Conservation (phyloP, 2,113 vertebrate genomes). For the Phylloscopus trochilus region DNA sequence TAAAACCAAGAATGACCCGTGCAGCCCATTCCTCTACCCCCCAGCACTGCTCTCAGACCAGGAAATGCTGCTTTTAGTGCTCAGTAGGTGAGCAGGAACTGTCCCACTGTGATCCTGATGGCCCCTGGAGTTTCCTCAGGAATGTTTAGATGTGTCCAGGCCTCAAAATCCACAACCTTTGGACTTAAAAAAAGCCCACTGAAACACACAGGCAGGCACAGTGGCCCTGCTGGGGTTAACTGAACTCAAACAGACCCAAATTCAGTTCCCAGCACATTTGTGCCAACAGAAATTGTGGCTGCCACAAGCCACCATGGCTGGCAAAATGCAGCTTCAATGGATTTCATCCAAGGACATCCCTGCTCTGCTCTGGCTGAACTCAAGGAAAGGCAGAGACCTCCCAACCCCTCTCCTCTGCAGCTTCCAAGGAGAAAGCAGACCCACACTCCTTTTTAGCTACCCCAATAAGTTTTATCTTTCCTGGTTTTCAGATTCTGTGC, state of each 20-base stretch:
- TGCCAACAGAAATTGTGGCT: background rate
- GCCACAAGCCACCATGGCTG: background rate
- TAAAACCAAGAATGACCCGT: background rate
- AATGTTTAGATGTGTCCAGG: background rate
- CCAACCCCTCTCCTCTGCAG: background rate
- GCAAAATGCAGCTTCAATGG: background rate
- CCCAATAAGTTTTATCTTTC: background rate
- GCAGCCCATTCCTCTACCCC: background rate
- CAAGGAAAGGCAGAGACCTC: background rate
- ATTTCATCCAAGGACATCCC: background rate
- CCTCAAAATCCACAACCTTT: background rate
- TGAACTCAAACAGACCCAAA: background rate
- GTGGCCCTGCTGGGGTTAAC: background rate
- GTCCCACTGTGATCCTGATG: background rate
- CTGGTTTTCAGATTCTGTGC: background rate
- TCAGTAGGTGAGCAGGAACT: background rate
- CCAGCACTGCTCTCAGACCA: background rate
- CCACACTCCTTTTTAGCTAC: fast-evolving
- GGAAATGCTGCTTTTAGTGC: background rate
- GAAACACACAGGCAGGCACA: background rate
- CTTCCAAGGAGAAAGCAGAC: background rate
- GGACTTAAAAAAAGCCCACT: background rate
- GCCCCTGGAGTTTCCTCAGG: background rate
- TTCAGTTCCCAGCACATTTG: background rate
- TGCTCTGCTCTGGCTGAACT: background rate